Evolutionary conservation across 23 tunicate genomes (phyloP).

Genomic region (Ciona savignyi): DNA sequence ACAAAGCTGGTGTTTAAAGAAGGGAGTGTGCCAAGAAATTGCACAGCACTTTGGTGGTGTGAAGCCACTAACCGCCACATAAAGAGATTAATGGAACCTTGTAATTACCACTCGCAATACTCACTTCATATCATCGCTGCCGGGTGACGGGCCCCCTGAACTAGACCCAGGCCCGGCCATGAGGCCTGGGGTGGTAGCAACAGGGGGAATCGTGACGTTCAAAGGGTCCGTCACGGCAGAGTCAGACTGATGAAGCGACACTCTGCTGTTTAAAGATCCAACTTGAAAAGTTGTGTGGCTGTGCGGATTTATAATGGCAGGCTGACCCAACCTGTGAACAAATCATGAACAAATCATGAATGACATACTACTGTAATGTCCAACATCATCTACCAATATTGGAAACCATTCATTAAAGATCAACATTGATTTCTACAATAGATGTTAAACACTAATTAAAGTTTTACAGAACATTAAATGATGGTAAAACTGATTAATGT

Average conservation of each 20-base stretch:
- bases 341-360: no score
- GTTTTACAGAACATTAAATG: no score
- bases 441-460: no score
- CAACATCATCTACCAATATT: no score
- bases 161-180: conserved; percentile 69
- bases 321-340: neutral
- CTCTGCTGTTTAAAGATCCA: neutral
- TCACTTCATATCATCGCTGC: conserved; percentile 69
- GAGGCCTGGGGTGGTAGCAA: conserved; percentile 44
- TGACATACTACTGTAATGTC: no score
- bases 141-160: conserved; percentile 85
- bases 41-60: neutral
- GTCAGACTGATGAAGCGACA: conserved; percentile 18
- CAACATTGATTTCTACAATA: no score
- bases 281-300: conserved; percentile 9
- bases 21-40: conserved; percentile 1
- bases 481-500: no score
- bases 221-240: conserved; percentile 34
- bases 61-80: neutral
- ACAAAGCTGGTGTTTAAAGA: neutral
- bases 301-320: conserved; percentile 16
- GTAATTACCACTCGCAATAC: conserved; percentile 8
- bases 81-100: neutral
- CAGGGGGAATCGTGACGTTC: conserved; percentile 64
- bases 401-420: no score